phyloP scores from a whole-genome alignment of 2,113 vertebrate species.

The Dromaius novaehollandiae region DNA sequence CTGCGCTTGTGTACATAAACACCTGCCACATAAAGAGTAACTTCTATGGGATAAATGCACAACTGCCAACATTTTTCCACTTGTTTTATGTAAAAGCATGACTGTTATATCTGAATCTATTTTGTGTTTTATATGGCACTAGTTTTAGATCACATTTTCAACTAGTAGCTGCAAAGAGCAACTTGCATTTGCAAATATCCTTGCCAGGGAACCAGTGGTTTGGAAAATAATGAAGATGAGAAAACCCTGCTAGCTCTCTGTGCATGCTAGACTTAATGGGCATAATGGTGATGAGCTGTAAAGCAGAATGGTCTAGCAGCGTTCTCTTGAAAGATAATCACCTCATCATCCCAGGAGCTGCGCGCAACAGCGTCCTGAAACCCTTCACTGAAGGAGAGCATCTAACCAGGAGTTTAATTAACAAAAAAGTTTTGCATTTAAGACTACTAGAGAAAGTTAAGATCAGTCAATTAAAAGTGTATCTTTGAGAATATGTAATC shows the following conservation, averaged over 20 bases:
- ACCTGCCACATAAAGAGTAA: not conserved
- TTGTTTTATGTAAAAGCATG: not conserved
- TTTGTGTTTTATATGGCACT: not conserved
- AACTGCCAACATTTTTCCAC: not conserved
- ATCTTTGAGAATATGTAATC: not conserved
- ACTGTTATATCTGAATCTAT: accelerated
- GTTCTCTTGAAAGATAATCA: not conserved
- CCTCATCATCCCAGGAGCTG: not conserved
- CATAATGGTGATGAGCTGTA: constrained; percentile 8
- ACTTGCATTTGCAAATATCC: constrained; percentile 8
- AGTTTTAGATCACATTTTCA: not conserved
- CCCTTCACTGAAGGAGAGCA: not conserved
- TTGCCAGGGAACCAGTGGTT: not conserved
- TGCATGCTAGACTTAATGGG: not conserved
- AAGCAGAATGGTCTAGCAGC: not conserved
- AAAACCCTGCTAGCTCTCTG: not conserved
- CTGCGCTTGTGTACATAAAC: not conserved
- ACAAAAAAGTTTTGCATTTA: not conserved
- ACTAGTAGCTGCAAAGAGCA: not conserved
- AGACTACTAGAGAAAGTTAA: not conserved
- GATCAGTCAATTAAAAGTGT: not conserved
- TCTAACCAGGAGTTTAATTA: not conserved
- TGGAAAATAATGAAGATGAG: not conserved
- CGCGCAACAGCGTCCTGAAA: not conserved
- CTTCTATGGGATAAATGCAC: not conserved